phyloP scores from a whole-genome alignment of 2,797 vertebrate genomes.

The Morus bassanus region DNA sequence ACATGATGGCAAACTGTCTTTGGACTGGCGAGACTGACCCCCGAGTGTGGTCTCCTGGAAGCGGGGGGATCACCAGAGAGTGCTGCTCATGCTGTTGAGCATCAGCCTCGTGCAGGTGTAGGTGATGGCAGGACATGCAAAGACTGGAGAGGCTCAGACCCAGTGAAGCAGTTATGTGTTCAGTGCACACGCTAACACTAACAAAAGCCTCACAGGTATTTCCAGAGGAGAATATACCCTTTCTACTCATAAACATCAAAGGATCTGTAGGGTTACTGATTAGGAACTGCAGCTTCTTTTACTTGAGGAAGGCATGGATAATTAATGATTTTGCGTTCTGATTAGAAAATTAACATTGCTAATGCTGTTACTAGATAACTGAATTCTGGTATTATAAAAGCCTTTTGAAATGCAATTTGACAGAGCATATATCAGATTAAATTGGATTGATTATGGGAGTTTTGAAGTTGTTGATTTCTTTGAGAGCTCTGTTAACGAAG shows the following conservation, averaged over 20 bases:
- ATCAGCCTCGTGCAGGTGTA: background rate
- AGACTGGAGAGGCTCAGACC: background rate
- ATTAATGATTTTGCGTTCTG: conserved; percentile 60
- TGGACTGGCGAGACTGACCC: background rate
- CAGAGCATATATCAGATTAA: conserved; percentile 58
- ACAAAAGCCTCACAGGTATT: conserved; percentile 36
- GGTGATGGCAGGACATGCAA: background rate
- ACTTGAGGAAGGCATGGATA: conserved; percentile 47
- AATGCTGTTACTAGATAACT: conserved; percentile 59
- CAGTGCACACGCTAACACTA: background rate
- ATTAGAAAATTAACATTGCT: conserved; percentile 65
- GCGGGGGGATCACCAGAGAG: rapidly evolving
- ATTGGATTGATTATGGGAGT: conserved; percentile 57
- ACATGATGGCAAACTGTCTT: background rate
- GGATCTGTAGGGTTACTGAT: conserved; percentile 12
- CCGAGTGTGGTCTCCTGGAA: background rate
- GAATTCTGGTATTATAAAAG: conserved; percentile 51
- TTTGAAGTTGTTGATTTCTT: conserved; percentile 66
- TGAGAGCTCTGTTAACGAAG: conserved; percentile 52
- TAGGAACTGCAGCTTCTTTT: conserved; percentile 38
- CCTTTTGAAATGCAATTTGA: conserved; percentile 63
- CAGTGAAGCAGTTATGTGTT: background rate
- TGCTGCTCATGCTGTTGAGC: rapidly evolving
- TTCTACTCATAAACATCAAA: conserved; percentile 37
- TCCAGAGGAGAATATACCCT: conserved; percentile 7